A percentile compares a stretch with the other conserved stretches of the same genome.
phyloP scores from a whole-genome alignment of 2,888 invertebrate genomes.

The Laspeyria flexula region DNA sequence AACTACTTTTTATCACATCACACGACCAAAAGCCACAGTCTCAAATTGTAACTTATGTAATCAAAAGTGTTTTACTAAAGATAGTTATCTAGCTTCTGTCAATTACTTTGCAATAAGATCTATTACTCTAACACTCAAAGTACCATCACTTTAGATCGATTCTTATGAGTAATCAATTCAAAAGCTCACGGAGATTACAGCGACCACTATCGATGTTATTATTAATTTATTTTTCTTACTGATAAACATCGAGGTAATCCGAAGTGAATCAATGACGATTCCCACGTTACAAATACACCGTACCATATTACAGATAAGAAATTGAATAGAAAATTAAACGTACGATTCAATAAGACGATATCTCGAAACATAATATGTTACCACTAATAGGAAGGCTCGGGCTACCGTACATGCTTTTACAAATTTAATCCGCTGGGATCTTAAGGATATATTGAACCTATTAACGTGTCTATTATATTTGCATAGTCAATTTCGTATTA shows the following conservation, averaged over 20 bases:
- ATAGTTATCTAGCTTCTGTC: constrained; percentile 3
- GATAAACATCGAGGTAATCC: constrained; percentile 80
- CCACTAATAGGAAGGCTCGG: constrained; percentile 40
- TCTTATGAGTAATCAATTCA: constrained; percentile 48
- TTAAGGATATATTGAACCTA: constrained; percentile 4
- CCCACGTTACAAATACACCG: constrained; percentile 76
- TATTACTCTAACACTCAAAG: constrained; percentile 24
- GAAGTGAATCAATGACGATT: constrained; percentile 70
- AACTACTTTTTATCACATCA: too few relatives aligned
- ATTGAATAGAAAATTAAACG: constrained; percentile 79
- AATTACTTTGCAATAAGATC: constrained; percentile 33
- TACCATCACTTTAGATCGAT: constrained; percentile 42
- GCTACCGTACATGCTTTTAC: constrained; percentile 16
- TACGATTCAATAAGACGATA: constrained; percentile 62
- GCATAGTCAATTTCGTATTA: constrained; percentile 27
- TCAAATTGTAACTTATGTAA: neutral
- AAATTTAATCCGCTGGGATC: constrained; percentile 9
- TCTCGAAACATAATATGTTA: constrained; percentile 46
- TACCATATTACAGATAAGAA: constrained; percentile 73
- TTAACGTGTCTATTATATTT: constrained; percentile 23
- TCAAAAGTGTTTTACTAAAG: constrained; percentile 1
- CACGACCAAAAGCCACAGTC: too few relatives aligned
- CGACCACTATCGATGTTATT: constrained; percentile 70
- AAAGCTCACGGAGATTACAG: constrained; percentile 69
- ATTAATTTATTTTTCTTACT: constrained; percentile 75